Percentiles rank a stretch among this genome's conserved stretches.
phyloP scores from a whole-genome alignment of 2,113 vertebrate genomes.

The Nycticorax nycticorax region DNA sequence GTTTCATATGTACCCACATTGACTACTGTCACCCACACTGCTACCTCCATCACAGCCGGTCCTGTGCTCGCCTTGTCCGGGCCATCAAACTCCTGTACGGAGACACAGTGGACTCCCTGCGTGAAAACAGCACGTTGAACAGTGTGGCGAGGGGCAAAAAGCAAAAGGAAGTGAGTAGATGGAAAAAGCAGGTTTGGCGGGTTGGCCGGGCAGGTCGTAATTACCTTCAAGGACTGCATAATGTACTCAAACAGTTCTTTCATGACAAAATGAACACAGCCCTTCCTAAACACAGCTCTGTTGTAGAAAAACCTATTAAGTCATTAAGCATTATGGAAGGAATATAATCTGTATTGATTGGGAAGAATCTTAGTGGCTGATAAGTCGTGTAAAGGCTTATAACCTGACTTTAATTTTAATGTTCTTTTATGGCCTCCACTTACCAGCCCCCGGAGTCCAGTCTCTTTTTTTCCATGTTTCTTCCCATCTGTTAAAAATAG shows the following conservation, averaged over 20 bases:
- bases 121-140: constrained; percentile 77
- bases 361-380: not conserved
- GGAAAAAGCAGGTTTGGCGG: not conserved
- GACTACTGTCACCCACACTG: constrained; percentile 98
- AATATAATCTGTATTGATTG: not conserved
- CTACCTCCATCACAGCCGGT: constrained; percentile 96
- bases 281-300: not conserved
- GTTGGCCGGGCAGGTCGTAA: not conserved
- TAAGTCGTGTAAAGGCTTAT: not conserved
- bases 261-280: not conserved
- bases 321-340: not conserved
- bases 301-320: not conserved
- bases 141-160: constrained; percentile 86
- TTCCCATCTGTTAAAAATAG: not conserved
- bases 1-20: constrained; percentile 95
- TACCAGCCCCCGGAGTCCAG: not conserved
- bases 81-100: constrained; percentile 96
- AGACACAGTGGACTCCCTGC: constrained; percentile 89
- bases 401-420: not conserved
- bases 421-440: not conserved
- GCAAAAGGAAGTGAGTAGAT: constrained; percentile 86
- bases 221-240: not conserved
- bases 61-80: constrained; percentile 92
- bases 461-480: not conserved
- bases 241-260: not conserved